Conservation (phyloP, 2,113 vertebrate species). For the Corydoras sp. region DNA sequence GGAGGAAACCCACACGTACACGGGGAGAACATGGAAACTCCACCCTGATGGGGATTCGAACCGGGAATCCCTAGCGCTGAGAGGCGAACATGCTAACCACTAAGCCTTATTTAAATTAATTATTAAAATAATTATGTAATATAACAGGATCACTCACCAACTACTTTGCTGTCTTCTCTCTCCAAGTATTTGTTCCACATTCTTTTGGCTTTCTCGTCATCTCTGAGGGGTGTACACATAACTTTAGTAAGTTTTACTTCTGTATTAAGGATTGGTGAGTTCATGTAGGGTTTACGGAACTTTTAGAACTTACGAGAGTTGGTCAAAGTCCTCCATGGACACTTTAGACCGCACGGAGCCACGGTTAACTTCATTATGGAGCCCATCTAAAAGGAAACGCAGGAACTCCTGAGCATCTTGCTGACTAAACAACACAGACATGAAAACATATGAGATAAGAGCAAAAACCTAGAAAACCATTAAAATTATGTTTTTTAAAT, state of each 20-base stretch:
- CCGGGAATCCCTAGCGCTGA: too few relatives aligned
- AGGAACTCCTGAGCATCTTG: conserved; percentile 97
- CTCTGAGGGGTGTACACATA: conserved; percentile 61
- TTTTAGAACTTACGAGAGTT: conserved; percentile 75
- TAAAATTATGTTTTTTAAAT: neutral
- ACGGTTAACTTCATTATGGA: conserved; percentile 90
- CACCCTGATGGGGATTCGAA: too few relatives aligned
- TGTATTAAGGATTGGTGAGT: neutral
- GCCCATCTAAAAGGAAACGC: conserved; percentile 84
- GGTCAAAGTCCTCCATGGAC: conserved; percentile 74
- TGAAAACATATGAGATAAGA: neutral
- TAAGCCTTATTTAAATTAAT: too few relatives aligned
- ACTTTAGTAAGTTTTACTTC: neutral
- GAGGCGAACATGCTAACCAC: too few relatives aligned
- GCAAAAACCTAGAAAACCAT: neutral
- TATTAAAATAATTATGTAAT: too few relatives aligned
- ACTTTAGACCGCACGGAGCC: conserved; percentile 67
- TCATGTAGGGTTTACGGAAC: neutral
- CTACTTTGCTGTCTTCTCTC: conserved; percentile 89
- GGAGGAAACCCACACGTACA: too few relatives aligned
- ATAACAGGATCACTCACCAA: conserved; percentile 66
- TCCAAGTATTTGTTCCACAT: conserved; percentile 94
- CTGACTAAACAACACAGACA: conserved; percentile 66
- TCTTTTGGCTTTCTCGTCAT: conserved; percentile 82
- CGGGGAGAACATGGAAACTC: too few relatives aligned